phyloP scores from a whole-genome alignment of 2,888 invertebrate species.

The Watsonalla cultraria region DNA sequence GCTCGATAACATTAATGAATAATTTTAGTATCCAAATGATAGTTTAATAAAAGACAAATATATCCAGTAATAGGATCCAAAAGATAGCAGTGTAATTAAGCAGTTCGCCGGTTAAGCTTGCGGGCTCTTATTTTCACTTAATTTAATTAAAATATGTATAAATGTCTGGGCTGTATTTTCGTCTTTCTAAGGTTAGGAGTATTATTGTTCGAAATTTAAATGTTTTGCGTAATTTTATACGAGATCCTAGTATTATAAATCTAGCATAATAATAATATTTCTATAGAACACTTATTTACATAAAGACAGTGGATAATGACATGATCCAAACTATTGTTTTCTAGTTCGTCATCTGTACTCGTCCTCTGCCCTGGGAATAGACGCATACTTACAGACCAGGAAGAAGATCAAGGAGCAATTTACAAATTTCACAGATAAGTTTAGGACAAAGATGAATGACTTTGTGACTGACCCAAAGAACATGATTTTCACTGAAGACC shows the following conservation, averaged over 20 bases:
- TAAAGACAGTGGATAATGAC: too few species aligned
- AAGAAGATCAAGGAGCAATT: constrained; percentile 80
- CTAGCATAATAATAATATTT: not conserved
- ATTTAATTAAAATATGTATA: too few species aligned
- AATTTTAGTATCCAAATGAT: too few species aligned
- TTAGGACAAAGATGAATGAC: constrained; percentile 84
- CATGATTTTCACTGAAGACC: constrained; percentile 90
- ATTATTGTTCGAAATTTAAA: not conserved
- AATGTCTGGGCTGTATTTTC: too few species aligned
- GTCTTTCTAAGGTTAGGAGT: too few species aligned
- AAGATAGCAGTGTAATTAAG: too few species aligned
- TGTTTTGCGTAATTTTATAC: not conserved
- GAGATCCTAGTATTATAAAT: not conserved
- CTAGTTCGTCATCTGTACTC: constrained; percentile 74
- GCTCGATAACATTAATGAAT: too few species aligned
- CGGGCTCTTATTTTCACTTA: too few species aligned
- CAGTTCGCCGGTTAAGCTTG: too few species aligned
- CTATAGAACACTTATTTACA: not conserved
- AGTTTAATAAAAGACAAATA: too few species aligned
- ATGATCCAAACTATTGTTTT: constrained; percentile 13
- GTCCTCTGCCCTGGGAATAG: constrained; percentile 79
- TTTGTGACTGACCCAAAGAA: constrained; percentile 77
- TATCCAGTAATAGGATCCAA: too few species aligned
- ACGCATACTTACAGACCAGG: constrained; percentile 75
- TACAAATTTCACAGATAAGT: constrained; percentile 80